Base-by-base conservation (phyloP, 2,113 vertebrate species). In the Chinchilla lanigera region DNA sequence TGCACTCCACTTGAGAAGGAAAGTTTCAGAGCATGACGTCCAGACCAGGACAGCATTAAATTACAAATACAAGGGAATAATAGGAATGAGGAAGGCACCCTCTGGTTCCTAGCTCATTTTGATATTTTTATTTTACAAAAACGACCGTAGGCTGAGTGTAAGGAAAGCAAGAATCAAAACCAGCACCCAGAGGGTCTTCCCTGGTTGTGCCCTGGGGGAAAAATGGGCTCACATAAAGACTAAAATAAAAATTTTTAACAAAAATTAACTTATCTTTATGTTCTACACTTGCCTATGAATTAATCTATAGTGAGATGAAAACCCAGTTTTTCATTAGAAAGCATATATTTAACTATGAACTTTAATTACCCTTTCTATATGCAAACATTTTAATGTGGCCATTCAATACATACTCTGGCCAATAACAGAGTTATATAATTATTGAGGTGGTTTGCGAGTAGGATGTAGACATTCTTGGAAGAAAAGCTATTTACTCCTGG, bases 91-190 rank as follows among this genome's bases (percentile, higher is more conserved):
- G 65, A 71, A 77, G 30, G 26, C 3, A 75, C 9, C 20, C 47
- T n/a, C 82, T 24, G 0, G 12, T 41, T 63, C 54, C 30, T 20
- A 56, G 20, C 33, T 94, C 19, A 20, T 87, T 95, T 87, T 47
- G 73, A 89, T 41, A 58, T 41, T n/a, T 77, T 89, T 52, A 80
- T 71, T 73, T 90, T n/a, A 86, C 78, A 92, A 30, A 71, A 85
- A 71, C 84, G 41, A 11, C 14, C 75, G 5, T 0, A 92, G 20
- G 58, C 12, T 19, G 52, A 8, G 56, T 60, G 22, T 60, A 73
- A 80, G 75, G 5, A 38, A 93, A 84, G 35, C 10, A 86, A 80
- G 44, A 20, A 19, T 69, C 60, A 65, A 71, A 71, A 1, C 28
- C 5, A 69, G 3, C 5, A 82, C 1, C 17, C 50, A 33, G 2